Evolutionary conservation across 2,113 vertebrate genomes (phyloP), one percentile per base, ranked within the genome.

Genomic region (Ariopsis seemanni): DNA sequence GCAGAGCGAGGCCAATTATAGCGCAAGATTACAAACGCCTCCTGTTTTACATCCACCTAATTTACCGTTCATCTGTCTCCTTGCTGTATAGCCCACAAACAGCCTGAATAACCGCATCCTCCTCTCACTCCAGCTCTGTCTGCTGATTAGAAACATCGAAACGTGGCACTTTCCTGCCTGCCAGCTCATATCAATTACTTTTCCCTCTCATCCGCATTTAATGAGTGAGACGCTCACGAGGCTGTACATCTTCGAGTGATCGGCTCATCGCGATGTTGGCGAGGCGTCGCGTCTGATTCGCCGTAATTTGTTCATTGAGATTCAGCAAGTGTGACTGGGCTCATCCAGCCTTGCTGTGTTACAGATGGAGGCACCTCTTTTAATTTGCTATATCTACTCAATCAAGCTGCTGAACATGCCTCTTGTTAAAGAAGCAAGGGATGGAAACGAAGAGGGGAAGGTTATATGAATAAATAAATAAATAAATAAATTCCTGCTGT

Each of bases 31-130:
- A 92, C 88, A 72, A 89, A 91, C 86, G 34, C 79, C 69, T 91
- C 83, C 87, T 91, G 89, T 91, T 91, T 91, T 90, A 88, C 88
- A 91, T 84, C 55, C 85, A 58, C 77, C 89, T 91, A 91, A 91
- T 91, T 91, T 90, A 88, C 74, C 85, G 81, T 88, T 91, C 90
- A 86, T 91, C 92, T 91, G 90, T 88, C 88, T 91, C 85, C 55
- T 63, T 27, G 74, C 88, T 81, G 74, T 65, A 82, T 88, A 81
- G 82, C 58, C 50, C 81, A 82, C 84, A 82, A 86, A 52, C 84
- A 62, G 67, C 58, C 83, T 62, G 74, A 85, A 85, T 78, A 67
- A 75, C 74, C 87, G 57, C 48, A 50, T 78, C 79, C 71, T 74
- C 55, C 30, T 50, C 71, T 67, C 12, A 34, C 85, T 82, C 60